A percentile compares a stretch with the other conserved stretches of the same genome.
phyloP scores from a whole-genome alignment of 2,888 invertebrate species.

The Zootermopsis nevadensis region DNA sequence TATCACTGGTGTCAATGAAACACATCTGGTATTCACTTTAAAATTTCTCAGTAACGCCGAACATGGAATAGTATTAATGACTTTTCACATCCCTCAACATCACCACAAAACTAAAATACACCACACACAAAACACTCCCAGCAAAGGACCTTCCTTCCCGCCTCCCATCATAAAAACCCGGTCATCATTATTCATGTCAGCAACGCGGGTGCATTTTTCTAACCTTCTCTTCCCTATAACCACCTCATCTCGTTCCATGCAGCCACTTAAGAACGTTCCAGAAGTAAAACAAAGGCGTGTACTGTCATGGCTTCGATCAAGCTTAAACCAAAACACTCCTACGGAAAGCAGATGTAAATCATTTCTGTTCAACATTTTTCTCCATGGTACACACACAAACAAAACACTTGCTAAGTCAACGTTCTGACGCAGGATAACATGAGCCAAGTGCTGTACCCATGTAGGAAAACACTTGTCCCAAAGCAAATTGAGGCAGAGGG shows the following conservation, averaged over 20 bases:
- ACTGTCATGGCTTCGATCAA: slow-evolving; percentile 23
- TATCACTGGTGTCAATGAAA: no score
- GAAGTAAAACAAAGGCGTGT: slow-evolving; percentile 25
- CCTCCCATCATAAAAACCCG: background rate
- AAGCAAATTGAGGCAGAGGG: background rate
- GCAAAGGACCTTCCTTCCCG: background rate
- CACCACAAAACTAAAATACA: background rate
- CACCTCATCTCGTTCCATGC: no score
- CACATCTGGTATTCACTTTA: no score
- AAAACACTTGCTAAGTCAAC: slow-evolving; percentile 15
- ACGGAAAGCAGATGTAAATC: slow-evolving; percentile 16
- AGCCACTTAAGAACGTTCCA: slow-evolving; percentile 12
- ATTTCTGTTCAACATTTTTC: slow-evolving; percentile 10
- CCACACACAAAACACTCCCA: background rate
- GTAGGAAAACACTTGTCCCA: slow-evolving; percentile 31
- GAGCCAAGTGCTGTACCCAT: background rate
- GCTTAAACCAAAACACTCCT: slow-evolving; percentile 6
- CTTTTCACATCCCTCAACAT: background rate
- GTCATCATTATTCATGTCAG: slow-evolving; percentile 40
- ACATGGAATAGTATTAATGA: background rate
- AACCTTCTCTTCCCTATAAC: background rate
- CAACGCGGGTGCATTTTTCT: background rate
- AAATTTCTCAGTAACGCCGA: background rate
- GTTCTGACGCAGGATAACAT: background rate
- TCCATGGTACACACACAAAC: slow-evolving; percentile 3